Conservation (phyloP, 2,797 vertebrate species). For the Gambelia wislizenii region DNA sequence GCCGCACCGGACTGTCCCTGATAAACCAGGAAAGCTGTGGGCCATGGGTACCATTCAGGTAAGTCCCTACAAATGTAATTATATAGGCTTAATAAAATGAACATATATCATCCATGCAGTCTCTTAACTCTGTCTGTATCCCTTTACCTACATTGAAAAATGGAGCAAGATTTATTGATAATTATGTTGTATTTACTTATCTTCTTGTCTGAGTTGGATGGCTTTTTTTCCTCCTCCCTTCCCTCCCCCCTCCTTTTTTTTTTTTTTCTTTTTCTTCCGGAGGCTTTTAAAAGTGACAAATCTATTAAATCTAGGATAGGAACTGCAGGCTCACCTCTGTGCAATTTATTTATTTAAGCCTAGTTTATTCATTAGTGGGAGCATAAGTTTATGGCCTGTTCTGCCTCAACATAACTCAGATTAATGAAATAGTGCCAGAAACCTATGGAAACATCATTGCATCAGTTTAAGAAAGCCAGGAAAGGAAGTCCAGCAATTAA, state of each 20-base stretch:
- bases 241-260: too few species aligned
- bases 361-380: neutral
- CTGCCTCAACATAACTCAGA: neutral
- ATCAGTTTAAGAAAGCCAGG: neutral
- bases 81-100: neutral
- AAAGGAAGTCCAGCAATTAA: neutral
- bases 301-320: neutral
- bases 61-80: neutral
- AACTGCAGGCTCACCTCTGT: neutral
- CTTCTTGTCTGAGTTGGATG: neutral
- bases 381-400: neutral
- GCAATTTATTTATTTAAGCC: too few species aligned
- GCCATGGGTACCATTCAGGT: too few species aligned
- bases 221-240: too few species aligned
- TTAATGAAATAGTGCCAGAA: neutral
- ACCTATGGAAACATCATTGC: neutral
- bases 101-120: neutral
- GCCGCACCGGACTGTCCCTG: too few species aligned
- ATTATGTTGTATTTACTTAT: neutral
- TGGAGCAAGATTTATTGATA: neutral
- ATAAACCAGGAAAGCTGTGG: too few species aligned
- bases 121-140: neutral
- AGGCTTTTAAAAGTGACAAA: neutral
- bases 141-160: neutral
- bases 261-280: neutral